Conservation (phyloP, 2,888 invertebrate species). For the Cheilosia grossa region DNA sequence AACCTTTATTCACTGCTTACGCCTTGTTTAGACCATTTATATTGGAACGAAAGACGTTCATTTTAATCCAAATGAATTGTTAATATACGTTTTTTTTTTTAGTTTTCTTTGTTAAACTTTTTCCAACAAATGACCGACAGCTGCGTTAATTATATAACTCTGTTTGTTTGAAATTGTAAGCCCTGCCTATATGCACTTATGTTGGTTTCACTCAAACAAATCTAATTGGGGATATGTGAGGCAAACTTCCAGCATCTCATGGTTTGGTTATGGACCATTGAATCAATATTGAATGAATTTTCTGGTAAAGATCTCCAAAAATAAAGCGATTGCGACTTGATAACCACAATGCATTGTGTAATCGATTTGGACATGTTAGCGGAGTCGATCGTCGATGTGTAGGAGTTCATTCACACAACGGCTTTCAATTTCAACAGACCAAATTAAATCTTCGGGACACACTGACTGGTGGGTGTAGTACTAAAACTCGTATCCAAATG, state of each 20-base stretch:
- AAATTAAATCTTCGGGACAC: slow-evolving; percentile 29
- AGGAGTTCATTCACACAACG: slow-evolving; percentile 42
- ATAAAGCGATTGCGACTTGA: slow-evolving; percentile 21
- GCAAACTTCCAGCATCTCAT: background rate
- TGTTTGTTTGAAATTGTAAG: slow-evolving; percentile 27
- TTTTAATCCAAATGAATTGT: too few relatives aligned
- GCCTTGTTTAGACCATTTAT: too few relatives aligned
- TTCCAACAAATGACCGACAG: slow-evolving; percentile 18
- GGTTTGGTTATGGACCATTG: slow-evolving; percentile 10
- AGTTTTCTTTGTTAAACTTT: slow-evolving; percentile 1
- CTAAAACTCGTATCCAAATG: slow-evolving; percentile 5
- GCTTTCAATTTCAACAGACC: slow-evolving; percentile 8
- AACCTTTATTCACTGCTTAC: too few relatives aligned
- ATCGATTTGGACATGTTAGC: slow-evolving; percentile 34
- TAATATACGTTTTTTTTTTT: too few relatives aligned
- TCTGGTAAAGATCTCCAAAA: background rate
- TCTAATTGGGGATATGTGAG: slow-evolving; percentile 11
- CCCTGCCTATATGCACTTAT: slow-evolving; percentile 12
- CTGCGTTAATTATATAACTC: slow-evolving; percentile 19
- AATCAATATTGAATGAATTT: slow-evolving; percentile 23
- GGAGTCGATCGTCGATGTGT: slow-evolving; percentile 4
- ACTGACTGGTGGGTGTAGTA: background rate
- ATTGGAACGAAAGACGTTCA: too few relatives aligned
- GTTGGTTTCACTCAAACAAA: slow-evolving; percentile 2
- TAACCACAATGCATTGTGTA: slow-evolving; percentile 27